Evolutionary conservation across 2,797 vertebrate species (phyloP).

Genomic region (Zenarchopterus dispar): DNA sequence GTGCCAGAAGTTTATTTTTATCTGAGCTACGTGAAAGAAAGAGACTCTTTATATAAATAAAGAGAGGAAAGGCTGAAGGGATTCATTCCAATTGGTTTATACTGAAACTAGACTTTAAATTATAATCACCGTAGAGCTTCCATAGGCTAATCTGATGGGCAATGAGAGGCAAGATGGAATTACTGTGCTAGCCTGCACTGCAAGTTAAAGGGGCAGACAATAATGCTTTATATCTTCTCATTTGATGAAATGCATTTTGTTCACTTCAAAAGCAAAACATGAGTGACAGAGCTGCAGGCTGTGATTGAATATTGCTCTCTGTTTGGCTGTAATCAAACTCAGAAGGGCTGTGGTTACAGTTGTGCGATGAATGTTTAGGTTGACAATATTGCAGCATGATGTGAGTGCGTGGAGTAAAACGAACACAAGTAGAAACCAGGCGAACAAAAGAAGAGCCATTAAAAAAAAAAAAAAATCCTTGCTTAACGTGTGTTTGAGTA

Average conservation of each 20-base stretch:
- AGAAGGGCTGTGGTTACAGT: slow-evolving; percentile 36
- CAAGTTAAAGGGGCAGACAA: slow-evolving; percentile 33
- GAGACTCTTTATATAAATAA: slow-evolving; percentile 70
- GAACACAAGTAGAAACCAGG: not conserved
- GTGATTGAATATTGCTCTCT: slow-evolving; percentile 37
- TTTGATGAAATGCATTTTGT: slow-evolving; percentile 58
- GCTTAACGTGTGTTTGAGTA: slow-evolving; percentile 4
- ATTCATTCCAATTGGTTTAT: slow-evolving; percentile 60
- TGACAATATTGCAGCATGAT: slow-evolving; percentile 31
- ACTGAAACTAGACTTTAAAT: slow-evolving; percentile 60
- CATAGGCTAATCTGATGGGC: slow-evolving; percentile 73
- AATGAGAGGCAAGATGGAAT: slow-evolving; percentile 44
- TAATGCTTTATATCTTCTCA: slow-evolving; percentile 51
- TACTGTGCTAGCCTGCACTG: slow-evolving; percentile 25
- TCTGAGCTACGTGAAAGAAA: slow-evolving; percentile 61
- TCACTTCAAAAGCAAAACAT: slow-evolving; percentile 39
- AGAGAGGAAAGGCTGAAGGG: slow-evolving; percentile 51
- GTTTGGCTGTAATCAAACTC: slow-evolving; percentile 21
- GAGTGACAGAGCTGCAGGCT: slow-evolving; percentile 46
- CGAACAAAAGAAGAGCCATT: not conserved
- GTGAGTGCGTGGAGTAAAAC: slow-evolving; percentile 4
- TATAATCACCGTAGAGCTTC: slow-evolving; percentile 52
- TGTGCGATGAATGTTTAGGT: slow-evolving; percentile 39
- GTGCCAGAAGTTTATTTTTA: slow-evolving; percentile 78
- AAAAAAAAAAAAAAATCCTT: slow-evolving; percentile 36